Evolutionary conservation across 2,888 invertebrate species (phyloP).

Genomic region (Lagria hirta): DNA sequence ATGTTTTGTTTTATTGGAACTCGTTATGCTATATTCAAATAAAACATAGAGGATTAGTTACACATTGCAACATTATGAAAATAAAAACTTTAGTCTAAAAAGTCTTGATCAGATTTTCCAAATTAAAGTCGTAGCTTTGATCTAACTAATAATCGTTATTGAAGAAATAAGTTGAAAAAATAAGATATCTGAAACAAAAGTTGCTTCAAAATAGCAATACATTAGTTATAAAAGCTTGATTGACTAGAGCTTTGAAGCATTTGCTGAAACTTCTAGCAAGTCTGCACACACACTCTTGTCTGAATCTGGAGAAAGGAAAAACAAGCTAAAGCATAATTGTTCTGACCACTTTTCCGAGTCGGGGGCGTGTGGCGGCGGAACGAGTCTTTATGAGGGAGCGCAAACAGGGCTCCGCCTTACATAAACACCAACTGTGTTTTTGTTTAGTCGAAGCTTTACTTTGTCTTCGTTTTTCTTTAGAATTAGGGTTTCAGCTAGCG

Average conservation of each 20-base stretch:
- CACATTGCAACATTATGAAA: too few species aligned
- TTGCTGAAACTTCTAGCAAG: slow-evolving; percentile 29
- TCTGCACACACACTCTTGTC: slow-evolving; percentile 26
- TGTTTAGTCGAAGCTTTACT: slow-evolving; percentile 39
- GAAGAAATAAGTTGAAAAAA: too few species aligned
- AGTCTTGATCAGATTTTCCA: too few species aligned
- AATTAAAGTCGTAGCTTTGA: too few species aligned
- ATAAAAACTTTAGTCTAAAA: too few species aligned
- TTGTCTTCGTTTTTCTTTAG: slow-evolving; percentile 38
- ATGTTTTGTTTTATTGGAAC: too few species aligned
- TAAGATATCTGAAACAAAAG: too few species aligned
- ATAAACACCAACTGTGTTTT: slow-evolving; percentile 45
- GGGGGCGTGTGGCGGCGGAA: slow-evolving; percentile 24
- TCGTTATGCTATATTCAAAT: too few species aligned
- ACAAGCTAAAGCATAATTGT: slow-evolving; percentile 41
- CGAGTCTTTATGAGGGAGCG: slow-evolving; percentile 33
- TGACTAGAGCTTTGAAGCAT: slow-evolving; percentile 35
- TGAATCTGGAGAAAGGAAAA: slow-evolving; percentile 36
- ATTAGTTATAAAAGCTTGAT: slow-evolving; percentile 32
- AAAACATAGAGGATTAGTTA: too few species aligned
- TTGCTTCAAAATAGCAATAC: too few species aligned
- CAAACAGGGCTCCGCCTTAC: slow-evolving; percentile 40
- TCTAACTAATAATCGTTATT: too few species aligned
- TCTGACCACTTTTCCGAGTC: slow-evolving; percentile 39
- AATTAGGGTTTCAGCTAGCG: slow-evolving; percentile 31